phyloP scores from a whole-genome alignment of 1,140 invertebrate genomes.

The Pogonognathellus flavescens region DNA sequence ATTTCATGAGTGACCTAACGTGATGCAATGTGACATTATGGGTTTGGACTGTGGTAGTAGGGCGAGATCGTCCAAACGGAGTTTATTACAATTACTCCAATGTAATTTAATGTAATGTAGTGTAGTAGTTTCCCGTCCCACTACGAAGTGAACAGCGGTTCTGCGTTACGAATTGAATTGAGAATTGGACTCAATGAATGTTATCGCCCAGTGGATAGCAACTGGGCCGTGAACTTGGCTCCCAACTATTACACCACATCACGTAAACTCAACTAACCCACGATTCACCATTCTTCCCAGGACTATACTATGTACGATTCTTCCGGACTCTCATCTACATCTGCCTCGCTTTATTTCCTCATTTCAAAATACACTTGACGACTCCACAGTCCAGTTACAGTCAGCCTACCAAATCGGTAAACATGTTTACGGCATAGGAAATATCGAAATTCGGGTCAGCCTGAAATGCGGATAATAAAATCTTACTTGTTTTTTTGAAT shows the following conservation, averaged over 20 bases:
- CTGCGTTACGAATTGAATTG: not conserved
- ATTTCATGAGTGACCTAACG: slow-evolving; percentile 29
- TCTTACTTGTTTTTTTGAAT: too few relatives aligned
- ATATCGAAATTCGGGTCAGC: too few relatives aligned
- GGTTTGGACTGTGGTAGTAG: not conserved
- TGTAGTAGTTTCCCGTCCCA: not conserved
- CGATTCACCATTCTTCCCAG: not conserved
- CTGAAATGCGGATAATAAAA: too few relatives aligned
- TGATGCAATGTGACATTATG: slow-evolving; percentile 15
- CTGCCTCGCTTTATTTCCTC: not conserved
- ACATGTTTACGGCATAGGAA: too few relatives aligned
- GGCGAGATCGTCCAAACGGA: slow-evolving; percentile 6
- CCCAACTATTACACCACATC: not conserved
- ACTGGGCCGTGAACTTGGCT: slow-evolving; percentile 48
- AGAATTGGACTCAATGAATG: slow-evolving; percentile 24
- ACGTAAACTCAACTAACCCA: not conserved
- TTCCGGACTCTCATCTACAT: slow-evolving; percentile 27
- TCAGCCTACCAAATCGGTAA: too few relatives aligned
- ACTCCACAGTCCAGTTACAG: too few relatives aligned
- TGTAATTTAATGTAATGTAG: slow-evolving; percentile 22
- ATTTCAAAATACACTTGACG: too few relatives aligned
- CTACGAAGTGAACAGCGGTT: not conserved
- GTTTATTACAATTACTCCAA: slow-evolving; percentile 27
- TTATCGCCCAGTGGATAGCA: slow-evolving; percentile 33
- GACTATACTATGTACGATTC: not conserved